A percentile compares a stretch with the other conserved stretches of the same genome.
Evolutionary conservation across 2,797 vertebrate species (phyloP).

Genomic region (Scomberomorus guttatus): DNA sequence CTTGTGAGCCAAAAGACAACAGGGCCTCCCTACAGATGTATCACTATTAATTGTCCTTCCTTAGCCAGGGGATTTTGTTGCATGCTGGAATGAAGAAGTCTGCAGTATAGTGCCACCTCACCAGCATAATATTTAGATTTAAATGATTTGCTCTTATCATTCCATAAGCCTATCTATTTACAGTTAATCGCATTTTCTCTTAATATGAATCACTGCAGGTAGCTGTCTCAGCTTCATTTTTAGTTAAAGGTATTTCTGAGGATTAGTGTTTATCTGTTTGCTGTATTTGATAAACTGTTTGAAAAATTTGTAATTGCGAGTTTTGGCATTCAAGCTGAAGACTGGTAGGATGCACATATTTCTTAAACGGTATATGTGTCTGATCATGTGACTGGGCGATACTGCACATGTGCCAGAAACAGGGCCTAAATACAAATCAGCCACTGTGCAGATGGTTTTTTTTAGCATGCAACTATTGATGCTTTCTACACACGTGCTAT

Average conservation of each 20-base stretch:
- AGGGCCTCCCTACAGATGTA: neutral
- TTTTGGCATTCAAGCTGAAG: neutral
- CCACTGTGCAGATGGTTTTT: neutral
- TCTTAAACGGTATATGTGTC: neutral
- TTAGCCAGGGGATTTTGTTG: neutral
- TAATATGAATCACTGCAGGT: neutral
- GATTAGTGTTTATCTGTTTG: neutral
- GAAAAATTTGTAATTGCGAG: neutral
- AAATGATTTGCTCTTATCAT: no score
- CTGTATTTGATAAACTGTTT: neutral
- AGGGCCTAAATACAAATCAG: constrained; percentile 19
- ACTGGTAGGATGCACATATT: no score
- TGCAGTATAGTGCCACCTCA: neutral
- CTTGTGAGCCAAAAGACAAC: neutral
- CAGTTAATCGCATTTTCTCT: neutral
- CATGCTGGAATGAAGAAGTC: neutral
- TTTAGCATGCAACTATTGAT: neutral
- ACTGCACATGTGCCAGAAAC: constrained; percentile 7
- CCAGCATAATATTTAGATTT: neutral
- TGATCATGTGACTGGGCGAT: neutral
- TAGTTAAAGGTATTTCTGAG: neutral
- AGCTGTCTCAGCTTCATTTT: neutral
- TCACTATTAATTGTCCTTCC: neutral
- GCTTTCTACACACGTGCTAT: constrained; percentile 13
- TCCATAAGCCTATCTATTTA: neutral